Percentiles rank a stretch among this genome's conserved stretches.
Evolutionary conservation across 2,888 invertebrate genomes (phyloP).

Genomic region (Sesia apiformis): DNA sequence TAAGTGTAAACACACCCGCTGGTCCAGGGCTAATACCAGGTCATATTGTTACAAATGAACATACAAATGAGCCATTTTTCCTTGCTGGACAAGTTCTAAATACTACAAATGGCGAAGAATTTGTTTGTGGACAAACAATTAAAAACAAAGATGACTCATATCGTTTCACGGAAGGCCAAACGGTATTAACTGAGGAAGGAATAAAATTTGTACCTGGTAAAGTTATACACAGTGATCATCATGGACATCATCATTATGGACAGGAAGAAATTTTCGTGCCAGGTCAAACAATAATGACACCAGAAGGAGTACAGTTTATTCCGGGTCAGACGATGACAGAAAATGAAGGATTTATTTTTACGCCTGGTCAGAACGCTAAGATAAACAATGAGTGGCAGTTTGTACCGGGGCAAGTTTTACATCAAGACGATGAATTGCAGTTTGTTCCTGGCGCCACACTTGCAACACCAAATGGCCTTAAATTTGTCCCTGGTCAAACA

Average conservation of each 20-base stretch:
- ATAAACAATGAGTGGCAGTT: constrained; percentile 76
- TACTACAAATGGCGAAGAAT: constrained; percentile 71
- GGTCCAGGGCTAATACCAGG: constrained; percentile 84
- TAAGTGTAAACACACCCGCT: constrained; percentile 79
- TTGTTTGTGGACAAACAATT: constrained; percentile 78
- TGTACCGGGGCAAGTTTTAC: constrained; percentile 77
- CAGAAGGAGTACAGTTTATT: constrained; percentile 76
- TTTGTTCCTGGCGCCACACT: constrained; percentile 80
- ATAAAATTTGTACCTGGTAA: constrained; percentile 78
- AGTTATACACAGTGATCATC: constrained; percentile 40
- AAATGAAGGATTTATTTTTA: constrained; percentile 67
- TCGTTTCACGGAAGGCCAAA: constrained; percentile 77
- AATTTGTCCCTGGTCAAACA: constrained; percentile 79
- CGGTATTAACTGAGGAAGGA: constrained; percentile 75
- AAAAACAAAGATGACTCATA: constrained; percentile 70
- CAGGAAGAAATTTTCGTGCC: constrained; percentile 73
- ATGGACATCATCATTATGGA: constrained; percentile 15
- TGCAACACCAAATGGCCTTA: constrained; percentile 75
- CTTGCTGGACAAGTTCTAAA: constrained; percentile 80
- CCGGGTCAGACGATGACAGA: constrained; percentile 77
- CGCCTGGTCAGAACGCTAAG: constrained; percentile 77
- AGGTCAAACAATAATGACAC: constrained; percentile 76
- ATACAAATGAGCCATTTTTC: constrained; percentile 76
- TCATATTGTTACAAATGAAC: constrained; percentile 76
- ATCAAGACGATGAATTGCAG: constrained; percentile 68